Evolutionary conservation across 2,797 vertebrate species (phyloP), one percentile per base, ranked within the genome.

Genomic region (Halcyon chelicuti): DNA sequence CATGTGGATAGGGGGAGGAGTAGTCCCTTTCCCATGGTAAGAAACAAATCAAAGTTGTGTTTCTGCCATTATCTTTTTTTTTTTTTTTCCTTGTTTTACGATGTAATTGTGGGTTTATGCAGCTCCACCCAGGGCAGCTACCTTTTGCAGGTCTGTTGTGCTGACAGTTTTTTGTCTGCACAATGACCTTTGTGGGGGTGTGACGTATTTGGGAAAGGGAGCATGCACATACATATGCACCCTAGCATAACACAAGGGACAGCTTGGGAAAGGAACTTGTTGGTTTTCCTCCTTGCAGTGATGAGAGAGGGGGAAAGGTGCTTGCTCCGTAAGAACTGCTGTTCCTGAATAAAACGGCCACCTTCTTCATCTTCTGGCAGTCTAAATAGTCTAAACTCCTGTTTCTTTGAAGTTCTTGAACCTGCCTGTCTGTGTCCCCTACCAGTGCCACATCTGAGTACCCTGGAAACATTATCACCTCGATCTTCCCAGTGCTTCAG

Each of bases 161-260:
- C 44, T 72, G 51, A 20, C 12, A 16, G 5, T 7, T 75, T 62
- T 86, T 89, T 44, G 14, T 25, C 25, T 52, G 12, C 8, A 14
- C 0, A 0, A 1, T 73, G 60, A 35, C 1, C 3, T 29, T 2
- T 33, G 10, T 9, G 31, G 2, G 9, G 11, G 19, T 46, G 70
- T 26, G 1, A 47, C 29, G 26, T 66, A 5, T 35, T 47, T 21
- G 22, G 31, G 40, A 39, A 10, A 26, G 35, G 62, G 14, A 54
- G 8, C 4, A 3, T 25, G 7, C 16, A 14, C 42, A 8, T 16
- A 15, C 25, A 26, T 47, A 47, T 47, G 20, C 11, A 46, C 14
- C 51, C 28, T 60, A n/a, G 21, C 19, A 12, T 14, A 73, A 33
- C 14, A 35, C 4, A 22, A 37, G 33, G 52, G 40, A 21, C 35